These are phyloP conservation scores for Cerastis rubricosa DNA, from an alignment of 2,888 invertebrate genomes.

Conservation along the genomic window DNA sequence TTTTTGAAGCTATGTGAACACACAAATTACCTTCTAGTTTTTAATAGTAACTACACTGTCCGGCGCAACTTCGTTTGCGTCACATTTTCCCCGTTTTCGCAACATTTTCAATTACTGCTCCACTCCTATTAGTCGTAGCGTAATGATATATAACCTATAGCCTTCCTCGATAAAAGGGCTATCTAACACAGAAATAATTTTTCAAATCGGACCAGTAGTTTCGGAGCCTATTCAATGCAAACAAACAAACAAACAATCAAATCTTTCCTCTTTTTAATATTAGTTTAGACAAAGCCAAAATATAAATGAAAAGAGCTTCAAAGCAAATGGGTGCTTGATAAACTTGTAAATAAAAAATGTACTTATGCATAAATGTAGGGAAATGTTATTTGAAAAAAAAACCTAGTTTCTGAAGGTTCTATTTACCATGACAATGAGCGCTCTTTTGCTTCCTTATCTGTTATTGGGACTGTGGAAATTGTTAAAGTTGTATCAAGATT, in stretches of 20 bases:
- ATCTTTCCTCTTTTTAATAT: no score
- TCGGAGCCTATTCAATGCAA: no score
- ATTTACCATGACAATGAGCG: slow-evolving; percentile 1
- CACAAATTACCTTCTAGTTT: no score
- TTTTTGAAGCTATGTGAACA: not conserved
- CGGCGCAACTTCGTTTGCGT: no score
- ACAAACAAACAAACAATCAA: no score
- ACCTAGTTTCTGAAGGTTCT: not conserved
- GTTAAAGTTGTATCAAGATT: slow-evolving; percentile 24
- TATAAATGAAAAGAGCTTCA: slow-evolving; percentile 53
- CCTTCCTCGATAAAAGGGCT: no score
- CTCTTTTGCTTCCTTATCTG: slow-evolving; percentile 9
- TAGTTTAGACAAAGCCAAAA: not conserved
- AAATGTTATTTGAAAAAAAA: not conserved
- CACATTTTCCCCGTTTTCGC: no score
- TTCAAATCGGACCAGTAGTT: no score
- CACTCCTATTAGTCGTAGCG: no score
- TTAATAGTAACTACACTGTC: not conserved
- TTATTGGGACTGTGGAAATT: slow-evolving; percentile 1
- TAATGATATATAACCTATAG: no score
- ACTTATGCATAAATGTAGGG: not conserved
- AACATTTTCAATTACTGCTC: no score
- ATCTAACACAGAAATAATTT: no score
- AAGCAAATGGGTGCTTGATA: slow-evolving; percentile 48
- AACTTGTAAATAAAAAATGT: slow-evolving; percentile 18